Evolutionary conservation across 2,888 invertebrate species (phyloP).

Genomic region (Macrosiphum euphorbiae): DNA sequence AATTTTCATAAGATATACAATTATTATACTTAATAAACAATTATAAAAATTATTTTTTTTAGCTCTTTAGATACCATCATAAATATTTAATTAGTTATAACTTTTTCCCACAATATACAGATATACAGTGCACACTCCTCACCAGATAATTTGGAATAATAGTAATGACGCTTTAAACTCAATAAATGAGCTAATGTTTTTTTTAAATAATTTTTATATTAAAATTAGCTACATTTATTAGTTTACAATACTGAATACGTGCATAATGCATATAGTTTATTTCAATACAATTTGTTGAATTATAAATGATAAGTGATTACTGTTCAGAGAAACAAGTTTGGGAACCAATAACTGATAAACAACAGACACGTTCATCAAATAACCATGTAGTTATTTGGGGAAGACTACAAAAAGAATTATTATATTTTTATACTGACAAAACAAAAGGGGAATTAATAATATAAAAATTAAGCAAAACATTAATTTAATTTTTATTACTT

Average conservation of each 20-base stretch:
- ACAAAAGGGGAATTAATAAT: not conserved
- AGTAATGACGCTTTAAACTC: not conserved
- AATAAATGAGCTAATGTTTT: not conserved
- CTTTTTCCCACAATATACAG: not conserved
- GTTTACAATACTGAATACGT: not conserved
- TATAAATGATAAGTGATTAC: not conserved
- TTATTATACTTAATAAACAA: not conserved
- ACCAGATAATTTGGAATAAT: not conserved
- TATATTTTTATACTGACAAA: not conserved
- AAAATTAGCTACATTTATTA: not conserved
- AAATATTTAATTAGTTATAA: not conserved
- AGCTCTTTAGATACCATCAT: not conserved
- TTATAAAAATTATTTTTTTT: not conserved
- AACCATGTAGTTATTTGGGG: not conserved
- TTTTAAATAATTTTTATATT: not conserved
- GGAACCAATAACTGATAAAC: not conserved
- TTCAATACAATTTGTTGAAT: not conserved
- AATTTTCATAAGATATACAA: not conserved
- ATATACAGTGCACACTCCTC: not conserved
- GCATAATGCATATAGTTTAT: not conserved
- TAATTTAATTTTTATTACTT: not conserved
- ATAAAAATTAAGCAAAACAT: not conserved
- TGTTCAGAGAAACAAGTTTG: not conserved
- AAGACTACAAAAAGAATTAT: not conserved
- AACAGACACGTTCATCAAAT: not conserved